phyloP scores from a whole-genome alignment of 1,140 invertebrate species.

The Epicauta chinensis region DNA sequence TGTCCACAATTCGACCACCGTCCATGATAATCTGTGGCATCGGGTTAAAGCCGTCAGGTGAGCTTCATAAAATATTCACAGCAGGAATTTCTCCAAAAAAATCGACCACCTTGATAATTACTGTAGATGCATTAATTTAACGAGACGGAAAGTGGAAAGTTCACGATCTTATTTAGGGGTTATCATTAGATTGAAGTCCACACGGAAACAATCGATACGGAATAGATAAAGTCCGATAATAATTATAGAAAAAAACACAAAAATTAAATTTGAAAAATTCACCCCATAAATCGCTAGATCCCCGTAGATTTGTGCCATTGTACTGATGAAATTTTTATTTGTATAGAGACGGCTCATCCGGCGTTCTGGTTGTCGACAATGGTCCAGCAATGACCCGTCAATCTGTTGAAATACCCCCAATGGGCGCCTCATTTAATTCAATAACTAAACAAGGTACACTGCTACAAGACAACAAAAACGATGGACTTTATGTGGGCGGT shows the following conservation, averaged over 20 bases:
- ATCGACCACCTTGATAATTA: too few relatives aligned
- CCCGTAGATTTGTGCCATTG: too few relatives aligned
- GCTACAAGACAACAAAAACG: slow-evolving; percentile 6
- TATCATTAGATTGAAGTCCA: too few relatives aligned
- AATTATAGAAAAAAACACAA: too few relatives aligned
- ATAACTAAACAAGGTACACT: neutral
- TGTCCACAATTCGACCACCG: slow-evolving; percentile 76
- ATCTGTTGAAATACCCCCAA: slow-evolving; percentile 77
- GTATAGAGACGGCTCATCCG: slow-evolving; percentile 74
- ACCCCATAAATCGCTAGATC: too few relatives aligned
- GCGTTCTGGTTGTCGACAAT: slow-evolving; percentile 78
- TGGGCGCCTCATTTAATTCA: slow-evolving; percentile 76
- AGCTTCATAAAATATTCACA: slow-evolving; percentile 12
- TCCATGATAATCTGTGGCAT: slow-evolving; percentile 92
- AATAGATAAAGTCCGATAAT: too few relatives aligned
- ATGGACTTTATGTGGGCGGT: slow-evolving; percentile 80
- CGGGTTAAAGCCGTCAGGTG: slow-evolving; percentile 81
- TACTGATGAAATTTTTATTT: slow-evolving; percentile 33
- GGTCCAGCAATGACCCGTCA: slow-evolving; percentile 67
- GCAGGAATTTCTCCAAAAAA: too few relatives aligned
- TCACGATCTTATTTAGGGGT: too few relatives aligned
- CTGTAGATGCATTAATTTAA: too few relatives aligned
- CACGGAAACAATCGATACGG: too few relatives aligned
- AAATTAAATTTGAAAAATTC: too few relatives aligned
- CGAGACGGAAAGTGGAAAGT: too few relatives aligned